Evolutionary conservation across 1,140 invertebrate species (phyloP).

Genomic region (Bombus turneri): DNA sequence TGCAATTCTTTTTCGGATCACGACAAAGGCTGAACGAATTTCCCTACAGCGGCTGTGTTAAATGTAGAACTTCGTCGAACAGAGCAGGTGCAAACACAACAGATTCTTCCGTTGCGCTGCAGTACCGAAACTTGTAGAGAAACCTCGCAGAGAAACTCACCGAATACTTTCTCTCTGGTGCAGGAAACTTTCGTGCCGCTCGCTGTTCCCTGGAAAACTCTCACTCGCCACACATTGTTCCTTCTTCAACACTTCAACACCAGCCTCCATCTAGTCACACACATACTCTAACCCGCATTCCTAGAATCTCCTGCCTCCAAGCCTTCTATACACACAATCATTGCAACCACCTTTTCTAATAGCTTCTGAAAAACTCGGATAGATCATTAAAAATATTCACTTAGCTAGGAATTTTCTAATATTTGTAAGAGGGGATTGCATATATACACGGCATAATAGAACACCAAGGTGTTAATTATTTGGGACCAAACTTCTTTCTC

Average conservation of each 20-base stretch:
- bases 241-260: not conserved
- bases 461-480: not conserved
- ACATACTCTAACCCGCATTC: not conserved
- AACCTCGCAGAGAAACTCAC: not conserved
- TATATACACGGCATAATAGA: no score
- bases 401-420: not conserved
- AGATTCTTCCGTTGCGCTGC: not conserved
- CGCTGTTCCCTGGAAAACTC: not conserved
- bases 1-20: not conserved
- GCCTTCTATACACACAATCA: not conserved
- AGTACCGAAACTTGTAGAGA: constrained; percentile 3
- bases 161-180: constrained; percentile 4
- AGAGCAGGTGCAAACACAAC: not conserved
- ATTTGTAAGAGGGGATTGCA: not conserved
- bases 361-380: not conserved
- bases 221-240: constrained; percentile 23
- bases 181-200: not conserved
- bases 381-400: not conserved
- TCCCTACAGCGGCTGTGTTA: not conserved
- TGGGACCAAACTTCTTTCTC: not conserved
- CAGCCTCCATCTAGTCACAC: not conserved
- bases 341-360: not conserved
- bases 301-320: not conserved
- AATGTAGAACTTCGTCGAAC: not conserved
- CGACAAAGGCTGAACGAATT: not conserved